Evolutionary conservation across 2,888 invertebrate species (phyloP).

Genomic region (Schizaphis graminum): DNA sequence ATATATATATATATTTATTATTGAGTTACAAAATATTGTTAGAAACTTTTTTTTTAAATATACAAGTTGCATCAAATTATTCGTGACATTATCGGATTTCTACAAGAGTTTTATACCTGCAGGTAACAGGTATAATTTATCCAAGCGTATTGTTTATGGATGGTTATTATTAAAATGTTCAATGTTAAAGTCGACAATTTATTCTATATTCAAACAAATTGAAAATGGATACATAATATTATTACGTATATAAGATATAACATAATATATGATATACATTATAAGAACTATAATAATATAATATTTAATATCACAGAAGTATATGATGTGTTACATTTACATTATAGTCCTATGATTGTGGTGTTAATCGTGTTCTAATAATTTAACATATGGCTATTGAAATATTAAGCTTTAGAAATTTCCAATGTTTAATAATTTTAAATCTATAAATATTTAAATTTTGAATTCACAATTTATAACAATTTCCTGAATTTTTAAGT

Average conservation of each 20-base stretch:
- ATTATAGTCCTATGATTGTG: background rate
- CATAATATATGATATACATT: too few species aligned
- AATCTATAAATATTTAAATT: background rate
- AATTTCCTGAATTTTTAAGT: background rate
- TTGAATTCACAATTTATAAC: background rate
- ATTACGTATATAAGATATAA: too few species aligned
- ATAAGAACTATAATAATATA: background rate
- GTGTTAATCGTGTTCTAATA: background rate
- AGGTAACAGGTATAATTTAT: too few species aligned
- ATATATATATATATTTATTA: background rate
- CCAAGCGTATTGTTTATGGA: too few species aligned
- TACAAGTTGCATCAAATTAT: too few species aligned
- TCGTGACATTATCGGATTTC: too few species aligned
- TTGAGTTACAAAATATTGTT: background rate
- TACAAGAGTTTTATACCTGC: too few species aligned
- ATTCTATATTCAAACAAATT: too few species aligned
- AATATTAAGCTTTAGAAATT: background rate
- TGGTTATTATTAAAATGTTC: too few species aligned
- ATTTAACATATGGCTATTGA: background rate
- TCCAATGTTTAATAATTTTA: background rate
- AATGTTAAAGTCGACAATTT: too few species aligned
- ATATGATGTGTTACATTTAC: background rate
- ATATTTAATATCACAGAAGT: background rate
- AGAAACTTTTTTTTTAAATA: too few species aligned
- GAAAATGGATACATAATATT: too few species aligned